These are phyloP conservation scores for Megaustenia siamemsis DNA, from an alignment of 2,888 invertebrate species.

Conservation along the genomic window DNA sequence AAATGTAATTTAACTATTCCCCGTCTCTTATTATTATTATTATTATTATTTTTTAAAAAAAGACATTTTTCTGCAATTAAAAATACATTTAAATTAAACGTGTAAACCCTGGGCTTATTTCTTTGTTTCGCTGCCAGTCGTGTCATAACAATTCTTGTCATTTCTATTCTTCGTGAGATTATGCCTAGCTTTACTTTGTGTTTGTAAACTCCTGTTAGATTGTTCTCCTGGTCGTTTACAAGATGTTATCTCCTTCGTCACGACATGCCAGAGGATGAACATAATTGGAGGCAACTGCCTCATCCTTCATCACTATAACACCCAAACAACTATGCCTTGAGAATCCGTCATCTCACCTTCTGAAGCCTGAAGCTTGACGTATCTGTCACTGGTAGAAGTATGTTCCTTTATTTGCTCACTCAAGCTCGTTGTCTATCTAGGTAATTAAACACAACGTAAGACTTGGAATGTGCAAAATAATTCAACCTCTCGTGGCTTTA, in stretches of 20 bases:
- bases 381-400: slow-evolving; percentile 6
- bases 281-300: background rate
- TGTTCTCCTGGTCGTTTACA: background rate
- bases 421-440: background rate
- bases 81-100: no score
- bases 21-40: no score
- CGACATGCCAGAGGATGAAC: background rate
- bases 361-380: background rate
- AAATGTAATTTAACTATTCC: no score
- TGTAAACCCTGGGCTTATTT: no score
- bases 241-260: slow-evolving; percentile 9
- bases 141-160: background rate
- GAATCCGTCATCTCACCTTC: background rate
- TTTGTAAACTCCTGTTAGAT: background rate
- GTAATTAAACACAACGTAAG: background rate
- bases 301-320: background rate
- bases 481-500: background rate
- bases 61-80: no score
- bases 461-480: background rate
- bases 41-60: no score
- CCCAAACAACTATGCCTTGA: background rate
- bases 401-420: slow-evolving; percentile 10
- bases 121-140: background rate
- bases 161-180: slow-evolving; percentile 2
- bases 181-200: background rate